Evolutionary conservation across 2,113 vertebrate species (phyloP), one percentile per base, ranked within the genome.

Genomic region (Condylura cristata): DNA sequence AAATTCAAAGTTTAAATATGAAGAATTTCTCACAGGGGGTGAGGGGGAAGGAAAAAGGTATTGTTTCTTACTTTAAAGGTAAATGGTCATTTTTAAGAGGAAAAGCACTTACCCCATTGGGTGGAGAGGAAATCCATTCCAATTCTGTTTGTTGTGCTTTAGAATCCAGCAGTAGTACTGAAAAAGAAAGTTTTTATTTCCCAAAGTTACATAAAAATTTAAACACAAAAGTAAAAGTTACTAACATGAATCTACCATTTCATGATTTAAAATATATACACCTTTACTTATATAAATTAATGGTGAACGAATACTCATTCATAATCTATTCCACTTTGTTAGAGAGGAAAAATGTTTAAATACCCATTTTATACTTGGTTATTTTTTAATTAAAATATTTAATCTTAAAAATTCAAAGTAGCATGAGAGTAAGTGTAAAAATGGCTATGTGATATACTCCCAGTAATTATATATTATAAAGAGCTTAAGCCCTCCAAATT

Each of bases 71-170:
- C 83, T 96, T 96, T 34, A 94, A 95, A 93, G 75, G 58, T 24
- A 87, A 83, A 58, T 39, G 16, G 1, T 90, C 18, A n/a, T 76
- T 87, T 89, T 86, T 95, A 56, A 20, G 72, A 71, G 48, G 4
- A 85, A 13, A 24, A 97, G 26, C 79, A 97, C 99, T 98, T 99
- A 99, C 99, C 99, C 99, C 99, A 97, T 98, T 99, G 95, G 99
- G 99, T 98, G 99, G 99, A 98, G 99, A 99, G 88, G 99, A 99
- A 98, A 99, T 99, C 99, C 99, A 99, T 98, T 99, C 99, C 98
- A 99, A 97, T 85, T 99, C 99, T 97, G 99, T 99, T 98, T 99
- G 99, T 98, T 99, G 99, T 98, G 99, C 99, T 99, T 99, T 99
- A 97, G 99, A 99, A 98, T 99, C 99, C 99, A 99, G 98, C 97